phyloP scores from a whole-genome alignment of 2,113 vertebrate species.

The Eurystomus gularis region DNA sequence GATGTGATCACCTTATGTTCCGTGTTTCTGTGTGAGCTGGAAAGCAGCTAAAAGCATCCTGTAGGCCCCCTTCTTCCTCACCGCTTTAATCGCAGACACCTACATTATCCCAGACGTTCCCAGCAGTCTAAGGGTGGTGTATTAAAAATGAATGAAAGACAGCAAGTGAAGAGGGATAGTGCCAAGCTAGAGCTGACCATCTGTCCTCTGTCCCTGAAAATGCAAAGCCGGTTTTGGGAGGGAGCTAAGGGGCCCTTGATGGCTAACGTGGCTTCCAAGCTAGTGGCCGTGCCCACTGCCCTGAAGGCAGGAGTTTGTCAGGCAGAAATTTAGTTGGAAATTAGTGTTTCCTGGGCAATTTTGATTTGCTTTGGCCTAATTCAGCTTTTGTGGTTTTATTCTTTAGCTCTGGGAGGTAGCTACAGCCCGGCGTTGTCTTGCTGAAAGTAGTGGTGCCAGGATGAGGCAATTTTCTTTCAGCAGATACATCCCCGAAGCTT shows the following conservation, averaged over 20 bases:
- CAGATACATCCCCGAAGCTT: background rate
- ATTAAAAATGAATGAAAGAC: background rate
- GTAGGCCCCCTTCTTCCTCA: background rate
- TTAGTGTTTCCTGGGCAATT: background rate
- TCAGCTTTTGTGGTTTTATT: background rate
- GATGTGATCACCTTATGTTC: background rate
- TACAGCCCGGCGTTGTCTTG: background rate
- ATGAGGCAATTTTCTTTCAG: conserved; percentile 8
- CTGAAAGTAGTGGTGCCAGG: background rate
- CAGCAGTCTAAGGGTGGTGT: background rate
- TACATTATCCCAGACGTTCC: background rate
- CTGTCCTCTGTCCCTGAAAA: background rate
- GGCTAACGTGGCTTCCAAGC: background rate
- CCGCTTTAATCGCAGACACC: background rate
- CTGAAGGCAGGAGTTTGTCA: background rate
- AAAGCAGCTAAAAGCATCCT: background rate
- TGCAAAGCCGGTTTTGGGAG: background rate
- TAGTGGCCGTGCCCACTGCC: background rate
- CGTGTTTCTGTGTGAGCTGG: background rate
- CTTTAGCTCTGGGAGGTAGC: background rate
- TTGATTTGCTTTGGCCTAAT: background rate
- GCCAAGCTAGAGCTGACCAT: conserved; percentile 14
- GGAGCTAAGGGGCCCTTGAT: background rate
- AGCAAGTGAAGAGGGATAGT: background rate
- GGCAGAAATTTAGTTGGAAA: background rate